Base-by-base conservation (phyloP, 1,140 invertebrate genomes). In the Chrysomallon squamiferum region DNA sequence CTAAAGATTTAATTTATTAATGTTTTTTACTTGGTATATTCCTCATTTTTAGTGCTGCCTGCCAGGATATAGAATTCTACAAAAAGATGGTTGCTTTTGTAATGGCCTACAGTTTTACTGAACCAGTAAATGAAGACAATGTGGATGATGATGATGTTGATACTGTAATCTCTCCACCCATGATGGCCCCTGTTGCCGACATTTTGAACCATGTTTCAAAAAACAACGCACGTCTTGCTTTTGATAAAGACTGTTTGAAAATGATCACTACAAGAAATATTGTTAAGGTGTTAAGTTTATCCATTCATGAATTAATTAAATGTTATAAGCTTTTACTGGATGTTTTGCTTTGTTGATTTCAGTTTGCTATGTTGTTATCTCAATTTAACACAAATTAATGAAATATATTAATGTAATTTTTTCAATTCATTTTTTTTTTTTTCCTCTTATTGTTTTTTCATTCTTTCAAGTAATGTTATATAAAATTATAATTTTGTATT, bases 101-200 rank as follows among this genome's bases (percentile, higher is more conserved):
- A 1, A 86, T 87, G 85, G 82, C 84, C 3, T 87, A 86, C 76
- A 86, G 85, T 52, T 87, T 87, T 68, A 85, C 84, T 38, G 84
- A 86, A 64, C 80, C 83, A 38, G 33, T 56, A 20, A 65, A 63
- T 41, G 52, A 58, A 3, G 38, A 60, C 30, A 41, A 49, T 22
- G 69, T 72, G 3, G 70, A 71, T 13, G 61, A 69, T 38, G 65
- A 73, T 11, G 72, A 70, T 2, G 72, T 74, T 43, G 72, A 70
- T 18, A 63, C 66, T 3, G 67, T 61, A 11, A 76, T 59, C 11
- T 60, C 76, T 7, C 69, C 74, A 25, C 83, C 84, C 5, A 81
- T 85, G 75, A 86, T 87, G 84, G 84, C 86, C 22, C 85, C 85
- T 1, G 62, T 87, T 70, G 85, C 84, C 50, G 85, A 87, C 69